Percentiles rank a stretch among this genome's conserved stretches.
Evolutionary conservation across 2,888 invertebrate species (phyloP).

Genomic region (Euproctis similis): DNA sequence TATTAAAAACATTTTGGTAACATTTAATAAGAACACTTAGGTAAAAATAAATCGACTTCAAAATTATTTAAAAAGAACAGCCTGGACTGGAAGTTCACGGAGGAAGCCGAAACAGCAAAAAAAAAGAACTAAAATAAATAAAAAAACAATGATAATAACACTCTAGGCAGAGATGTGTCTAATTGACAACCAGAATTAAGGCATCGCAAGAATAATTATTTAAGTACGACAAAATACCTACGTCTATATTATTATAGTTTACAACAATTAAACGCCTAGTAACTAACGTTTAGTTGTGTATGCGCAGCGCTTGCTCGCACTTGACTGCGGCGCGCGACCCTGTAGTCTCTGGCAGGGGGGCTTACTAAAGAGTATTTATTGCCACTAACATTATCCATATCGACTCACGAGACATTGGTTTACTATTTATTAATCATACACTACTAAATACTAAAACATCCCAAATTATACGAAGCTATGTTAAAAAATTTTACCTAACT

Average conservation of each 20-base stretch:
- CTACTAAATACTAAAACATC: conserved; percentile 74
- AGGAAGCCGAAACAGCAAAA: conserved; percentile 74
- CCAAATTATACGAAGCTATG: conserved; percentile 76
- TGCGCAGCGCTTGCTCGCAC: conserved; percentile 23
- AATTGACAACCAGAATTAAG: conserved; percentile 78
- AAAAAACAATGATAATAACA: conserved; percentile 74
- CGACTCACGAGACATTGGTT: conserved; percentile 61
- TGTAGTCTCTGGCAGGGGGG: conserved; percentile 51
- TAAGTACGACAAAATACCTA: conserved; percentile 77
- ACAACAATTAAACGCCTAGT: conserved; percentile 72
- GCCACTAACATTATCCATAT: conserved; percentile 61
- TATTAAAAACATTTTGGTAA: conserved; percentile 79
- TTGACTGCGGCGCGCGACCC: conserved; percentile 26
- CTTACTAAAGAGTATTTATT: conserved; percentile 71
- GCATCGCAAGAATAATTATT: conserved; percentile 77
- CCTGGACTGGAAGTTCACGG: conserved; percentile 76
- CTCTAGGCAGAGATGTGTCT: conserved; percentile 75
- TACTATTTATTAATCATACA: conserved; percentile 63
- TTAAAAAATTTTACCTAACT: conserved; percentile 75
- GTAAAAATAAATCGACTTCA: conserved; percentile 77
- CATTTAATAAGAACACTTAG: conserved; percentile 79
- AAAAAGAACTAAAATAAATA: too few relatives aligned
- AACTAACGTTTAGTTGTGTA: conserved; percentile 53
- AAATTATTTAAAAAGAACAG: conserved; percentile 78
- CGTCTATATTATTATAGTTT: conserved; percentile 75